Base-by-base conservation (phyloP, 1,140 invertebrate genomes). In the Colletes gigas region DNA sequence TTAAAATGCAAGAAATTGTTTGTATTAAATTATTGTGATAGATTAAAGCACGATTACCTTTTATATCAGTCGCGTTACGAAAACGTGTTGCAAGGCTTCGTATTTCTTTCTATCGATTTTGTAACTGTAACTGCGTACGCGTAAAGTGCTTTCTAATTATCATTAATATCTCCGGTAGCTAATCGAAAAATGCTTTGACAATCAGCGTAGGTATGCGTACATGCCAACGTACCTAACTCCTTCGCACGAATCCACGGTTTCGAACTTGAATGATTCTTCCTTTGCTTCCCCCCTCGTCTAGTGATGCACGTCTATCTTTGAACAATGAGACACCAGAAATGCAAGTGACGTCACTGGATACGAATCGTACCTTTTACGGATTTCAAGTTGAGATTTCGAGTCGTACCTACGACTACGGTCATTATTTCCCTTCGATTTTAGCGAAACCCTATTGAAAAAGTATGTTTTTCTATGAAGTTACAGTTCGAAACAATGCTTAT, bases 271-370 rank as follows among this genome's bases (percentile, higher is more conserved):
- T 67, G 83, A 84, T 75, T 88, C 30, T 72, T 78, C 73, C 62
- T 67, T 81, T 63, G 80, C 78, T 69, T 84, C 79, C 65, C 62
- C 75, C 71, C 57, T 81, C 81, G 70, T 86, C 81, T 84, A 88
- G 85, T 74, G 73, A 86, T 85, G 78, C 66, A 78, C 57, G 79
- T 65, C 71, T 73, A 74, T 80, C 81, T 50, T 70, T 57, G 80
- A 89, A 89, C 88, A 89, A 89, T 89, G 75, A 82, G 57, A 76
- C 79, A 81, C 81, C 83, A 83, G 88, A 87, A 86, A 84, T 81
- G 77, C 21, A 47, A 85, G 68, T 90, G 88, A 90, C 86, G 87
- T 90, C 88, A 90, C 82, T 90, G 73, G 74, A 73, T 82, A 84
- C 80, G 78, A 79, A 73, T 87, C 88, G 75, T 82, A 60, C 88